Evolutionary conservation across 37 sponge, comb jelly and placozoan genomes (phyloP), one percentile per base, ranked within the genome.

Genomic region (Spongilla lacustris): DNA sequence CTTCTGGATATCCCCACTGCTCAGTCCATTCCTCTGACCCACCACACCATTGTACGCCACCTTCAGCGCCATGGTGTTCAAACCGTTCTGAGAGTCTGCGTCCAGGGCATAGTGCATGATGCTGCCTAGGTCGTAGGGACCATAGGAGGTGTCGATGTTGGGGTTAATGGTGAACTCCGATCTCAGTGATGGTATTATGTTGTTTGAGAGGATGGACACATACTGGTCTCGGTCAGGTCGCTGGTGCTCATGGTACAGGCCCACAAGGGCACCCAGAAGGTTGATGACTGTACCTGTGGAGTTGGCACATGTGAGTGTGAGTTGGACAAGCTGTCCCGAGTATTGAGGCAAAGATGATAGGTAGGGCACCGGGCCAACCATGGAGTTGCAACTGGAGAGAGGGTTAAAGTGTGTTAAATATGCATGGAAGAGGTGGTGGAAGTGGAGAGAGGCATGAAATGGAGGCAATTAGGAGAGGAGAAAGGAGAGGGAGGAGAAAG

Each of bases 21-120:
- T 89, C 33, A 83, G 78, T 13, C 79, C 66, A 3, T 31, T 30
- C 32, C 90, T 79, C 81, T 90, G 90, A 0, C 90, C 90, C 1
- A 90, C 32, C 68, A 10, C 26, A 0, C 90, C 85, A 4, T 27
- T 74, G 69, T 74, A 90, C 33, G n/a, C 49, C 0, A 38, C 74
- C 36, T 36, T n/a, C 23, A 74, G 77, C 34, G 0, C 29, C 66
- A 90, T 72, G 21, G 90, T 90, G 13, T 81, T 81, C 22, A 21
- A 21, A 0, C 85, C 82, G 30, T 80, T 76, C 0, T 10, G 46
- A 14, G 85, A 79, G 37, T 80, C 80, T 17, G 85, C 85, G 14
- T 78, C 67, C 36, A 58, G 66, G 17, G 30, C 26, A 33, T 80
- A 79, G 48, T 90, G 90, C 90, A 90, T 90, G 72, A 90, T 90